phyloP scores from a whole-genome alignment of 2,113 vertebrate species.

The Numida meleagris region DNA sequence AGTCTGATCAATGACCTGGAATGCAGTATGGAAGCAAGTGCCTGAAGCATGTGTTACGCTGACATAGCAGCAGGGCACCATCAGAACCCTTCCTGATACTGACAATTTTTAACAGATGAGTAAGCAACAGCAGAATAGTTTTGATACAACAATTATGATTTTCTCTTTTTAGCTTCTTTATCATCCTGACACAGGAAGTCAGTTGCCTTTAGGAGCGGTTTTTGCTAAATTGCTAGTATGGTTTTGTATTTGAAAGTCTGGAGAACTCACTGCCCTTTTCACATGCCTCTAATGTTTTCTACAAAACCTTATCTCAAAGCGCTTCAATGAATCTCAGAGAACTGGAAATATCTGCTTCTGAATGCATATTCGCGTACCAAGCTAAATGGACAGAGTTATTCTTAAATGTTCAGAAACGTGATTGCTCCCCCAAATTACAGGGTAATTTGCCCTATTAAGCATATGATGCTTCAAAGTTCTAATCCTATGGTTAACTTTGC shows the following conservation, averaged over 20 bases:
- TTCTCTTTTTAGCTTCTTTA: slow-evolving; percentile 68
- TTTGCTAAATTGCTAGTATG: background rate
- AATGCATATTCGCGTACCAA: background rate
- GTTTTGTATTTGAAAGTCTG: background rate
- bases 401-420: background rate
- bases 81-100: slow-evolving; percentile 82
- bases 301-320: background rate
- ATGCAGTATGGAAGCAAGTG: slow-evolving; percentile 82
- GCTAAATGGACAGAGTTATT: background rate
- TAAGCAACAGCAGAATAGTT: slow-evolving; percentile 83
- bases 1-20: slow-evolving; percentile 87
- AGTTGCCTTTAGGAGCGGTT: slow-evolving; percentile 14
- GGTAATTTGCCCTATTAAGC: background rate
- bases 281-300: background rate
- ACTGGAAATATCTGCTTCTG: background rate
- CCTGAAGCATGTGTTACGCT: slow-evolving; percentile 85
- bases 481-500: background rate
- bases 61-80: slow-evolving; percentile 88
- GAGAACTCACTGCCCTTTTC: background rate
- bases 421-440: background rate
- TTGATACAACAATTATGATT: slow-evolving; percentile 68
- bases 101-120: slow-evolving; percentile 86
- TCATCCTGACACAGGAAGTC: slow-evolving; percentile 64
- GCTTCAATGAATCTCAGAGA: background rate
- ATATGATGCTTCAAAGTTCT: background rate